phyloP scores from a whole-genome alignment of 2,888 invertebrate species.

The Apamea anceps region DNA sequence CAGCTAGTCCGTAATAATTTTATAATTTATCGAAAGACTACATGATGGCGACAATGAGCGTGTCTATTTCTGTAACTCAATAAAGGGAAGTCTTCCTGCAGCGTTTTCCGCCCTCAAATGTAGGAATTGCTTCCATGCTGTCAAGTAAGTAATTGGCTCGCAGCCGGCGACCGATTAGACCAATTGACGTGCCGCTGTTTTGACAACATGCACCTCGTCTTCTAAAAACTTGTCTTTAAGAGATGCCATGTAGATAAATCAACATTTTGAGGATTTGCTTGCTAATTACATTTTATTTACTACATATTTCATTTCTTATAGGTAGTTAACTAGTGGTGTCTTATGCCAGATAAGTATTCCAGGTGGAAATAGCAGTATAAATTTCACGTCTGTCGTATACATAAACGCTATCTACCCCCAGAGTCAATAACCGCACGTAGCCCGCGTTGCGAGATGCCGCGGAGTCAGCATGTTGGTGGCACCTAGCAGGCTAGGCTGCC shows the following conservation, averaged over 20 bases:
- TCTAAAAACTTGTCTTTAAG: conserved; percentile 55
- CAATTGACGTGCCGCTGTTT: conserved; percentile 89
- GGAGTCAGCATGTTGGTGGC: conserved; percentile 51
- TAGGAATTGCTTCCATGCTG: conserved; percentile 90
- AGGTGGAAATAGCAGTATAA: not conserved
- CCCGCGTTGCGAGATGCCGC: conserved; percentile 44
- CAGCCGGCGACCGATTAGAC: conserved; percentile 88
- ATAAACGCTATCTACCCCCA: conserved; percentile 58
- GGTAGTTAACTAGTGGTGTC: not conserved
- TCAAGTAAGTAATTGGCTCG: conserved; percentile 89
- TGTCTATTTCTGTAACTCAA: conserved; percentile 83
- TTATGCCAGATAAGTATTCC: conserved; percentile 6
- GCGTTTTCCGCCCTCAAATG: conserved; percentile 89
- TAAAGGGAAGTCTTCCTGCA: conserved; percentile 89
- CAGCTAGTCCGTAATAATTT: not conserved
- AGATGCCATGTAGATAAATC: conserved; percentile 7
- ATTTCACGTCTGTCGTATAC: conserved; percentile 28
- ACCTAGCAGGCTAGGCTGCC: conserved; percentile 50
- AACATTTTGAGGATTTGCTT: not conserved
- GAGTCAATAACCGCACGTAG: conserved; percentile 73
- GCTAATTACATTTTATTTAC: conserved; percentile 4
- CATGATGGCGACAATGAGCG: conserved; percentile 74
- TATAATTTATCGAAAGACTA: conserved; percentile 43
- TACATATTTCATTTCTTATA: not conserved
- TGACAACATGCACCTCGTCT: conserved; percentile 83